phyloP scores from a whole-genome alignment of 2,113 vertebrate species.

The Mus spicilegus region DNA sequence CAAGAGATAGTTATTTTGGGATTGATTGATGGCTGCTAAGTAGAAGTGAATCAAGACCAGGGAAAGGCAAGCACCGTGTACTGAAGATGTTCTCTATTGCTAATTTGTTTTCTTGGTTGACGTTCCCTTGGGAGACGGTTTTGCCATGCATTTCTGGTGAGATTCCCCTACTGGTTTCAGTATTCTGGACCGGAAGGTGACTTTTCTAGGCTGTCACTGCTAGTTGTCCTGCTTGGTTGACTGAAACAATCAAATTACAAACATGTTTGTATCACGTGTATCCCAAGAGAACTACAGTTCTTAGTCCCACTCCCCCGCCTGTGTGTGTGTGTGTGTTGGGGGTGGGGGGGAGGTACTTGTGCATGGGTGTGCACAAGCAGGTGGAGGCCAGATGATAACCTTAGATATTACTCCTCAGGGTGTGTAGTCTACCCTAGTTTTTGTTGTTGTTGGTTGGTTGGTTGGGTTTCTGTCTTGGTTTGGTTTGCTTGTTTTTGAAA shows the following conservation, averaged over 20 bases:
- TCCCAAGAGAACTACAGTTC: constrained; percentile 53
- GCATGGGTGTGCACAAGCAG: not conserved
- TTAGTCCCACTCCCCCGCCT: not conserved
- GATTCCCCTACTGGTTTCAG: not conserved
- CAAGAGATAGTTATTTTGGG: constrained; percentile 31
- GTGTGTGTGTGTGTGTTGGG: not conserved
- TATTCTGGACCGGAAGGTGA: constrained; percentile 62
- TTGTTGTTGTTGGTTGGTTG: not conserved
- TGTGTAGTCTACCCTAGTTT: not conserved
- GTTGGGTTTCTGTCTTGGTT: not conserved
- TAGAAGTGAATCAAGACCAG: constrained; percentile 25
- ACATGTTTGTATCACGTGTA: constrained; percentile 32
- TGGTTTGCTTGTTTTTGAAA: not conserved
- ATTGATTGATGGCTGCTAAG: constrained; percentile 47
- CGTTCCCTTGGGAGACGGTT: constrained; percentile 5
- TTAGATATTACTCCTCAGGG: not conserved
- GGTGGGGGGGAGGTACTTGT: no score
- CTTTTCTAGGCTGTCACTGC: constrained; percentile 56
- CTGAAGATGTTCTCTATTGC: not conserved
- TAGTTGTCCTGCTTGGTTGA: constrained; percentile 52
- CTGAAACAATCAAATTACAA: constrained; percentile 70
- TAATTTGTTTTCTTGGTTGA: constrained; percentile 55
- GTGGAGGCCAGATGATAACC: not conserved
- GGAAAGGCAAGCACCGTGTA: not conserved
- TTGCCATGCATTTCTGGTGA: constrained; percentile 3